Evolutionary conservation across 1,140 invertebrate genomes (phyloP).

Genomic region (Hirudo medicinalis): DNA sequence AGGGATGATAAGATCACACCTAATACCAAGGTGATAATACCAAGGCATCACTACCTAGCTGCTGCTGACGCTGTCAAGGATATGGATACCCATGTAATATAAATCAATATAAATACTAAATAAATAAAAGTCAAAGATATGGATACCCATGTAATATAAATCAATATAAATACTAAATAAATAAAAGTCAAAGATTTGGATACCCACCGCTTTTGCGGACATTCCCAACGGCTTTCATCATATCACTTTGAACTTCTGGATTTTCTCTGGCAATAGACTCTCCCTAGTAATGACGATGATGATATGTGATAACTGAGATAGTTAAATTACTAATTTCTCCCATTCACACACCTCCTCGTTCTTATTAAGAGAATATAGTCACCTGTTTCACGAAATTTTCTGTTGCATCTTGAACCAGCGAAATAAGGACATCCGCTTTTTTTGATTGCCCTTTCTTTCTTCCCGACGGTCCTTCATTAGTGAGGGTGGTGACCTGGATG

Average conservation of each 20-base stretch:
- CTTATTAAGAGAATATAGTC: neutral
- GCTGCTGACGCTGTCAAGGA: neutral
- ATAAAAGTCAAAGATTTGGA: no score
- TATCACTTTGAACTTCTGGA: conserved; percentile 87
- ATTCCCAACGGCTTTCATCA: conserved; percentile 86
- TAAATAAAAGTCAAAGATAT: no score
- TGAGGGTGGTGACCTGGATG: conserved; percentile 68
- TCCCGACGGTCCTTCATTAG: conserved; percentile 86
- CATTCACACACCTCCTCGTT: no score
- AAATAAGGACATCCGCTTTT: conserved; percentile 82
- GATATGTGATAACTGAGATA: neutral
- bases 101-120: no score
- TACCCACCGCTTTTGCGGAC: conserved; percentile 61
- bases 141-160: no score
- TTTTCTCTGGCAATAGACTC: conserved; percentile 93
- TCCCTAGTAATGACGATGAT: conserved; percentile 47
- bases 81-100: neutral
- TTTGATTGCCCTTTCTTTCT: conserved; percentile 96
- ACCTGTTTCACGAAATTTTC: conserved; percentile 60
- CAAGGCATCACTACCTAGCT: neutral
- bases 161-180: no score
- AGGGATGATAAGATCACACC: no score
- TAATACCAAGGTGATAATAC: no score
- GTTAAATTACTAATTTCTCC: no score
- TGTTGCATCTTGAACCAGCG: conserved; percentile 88